Evolutionary conservation across 1,140 invertebrate genomes (phyloP), one percentile per base, ranked within the genome.

Genomic region (Bombus vancouverensis): DNA sequence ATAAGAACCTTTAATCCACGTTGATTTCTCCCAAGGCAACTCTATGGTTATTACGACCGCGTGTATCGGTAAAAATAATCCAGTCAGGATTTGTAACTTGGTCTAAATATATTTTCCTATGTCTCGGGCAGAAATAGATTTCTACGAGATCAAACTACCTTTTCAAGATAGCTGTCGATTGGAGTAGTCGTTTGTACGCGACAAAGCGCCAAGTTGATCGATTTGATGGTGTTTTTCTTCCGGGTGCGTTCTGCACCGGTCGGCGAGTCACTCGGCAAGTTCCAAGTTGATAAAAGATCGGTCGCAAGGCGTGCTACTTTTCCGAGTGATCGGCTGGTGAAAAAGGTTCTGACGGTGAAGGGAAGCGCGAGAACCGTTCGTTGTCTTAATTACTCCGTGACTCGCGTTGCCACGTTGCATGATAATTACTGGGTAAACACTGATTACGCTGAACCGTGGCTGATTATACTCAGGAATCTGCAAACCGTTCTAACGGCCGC

Each of bases 391-490:
- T 86, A 73, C 80, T 71, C 32, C 65, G 73, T 71, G 72, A 75
- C 59, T 86, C 80, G 32, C 42, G 85, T 66, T 70, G 47, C 75
- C 32, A 34, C 75, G 76, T 62, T 53, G 71, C 53, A 72, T 18
- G 72, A 80, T 87, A 87, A 87, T 87, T 84, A 85, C 59, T 81
- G 53, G 77, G 83, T 75, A 81, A 87, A 85, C 83, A 81, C 72
- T 81, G 83, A 87, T 87, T 85, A 87, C 82, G 86, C 70, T n/a
- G 73, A 73, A 42, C 71, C 75, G 68, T 34, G 62, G 86, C 86
- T 84, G 81, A 84, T 87, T 87, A 84, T 87, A 79, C 70, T 62
- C 62, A 44, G 86, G 86, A 87, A 87, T 87, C 66, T 65, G 71
- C 72, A 85, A 75, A 42, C 81, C 57, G 81, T 76, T 86, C 47